Evolutionary conservation across 2,888 invertebrate genomes (phyloP).

Genomic region (Ischnus inquisitorius): DNA sequence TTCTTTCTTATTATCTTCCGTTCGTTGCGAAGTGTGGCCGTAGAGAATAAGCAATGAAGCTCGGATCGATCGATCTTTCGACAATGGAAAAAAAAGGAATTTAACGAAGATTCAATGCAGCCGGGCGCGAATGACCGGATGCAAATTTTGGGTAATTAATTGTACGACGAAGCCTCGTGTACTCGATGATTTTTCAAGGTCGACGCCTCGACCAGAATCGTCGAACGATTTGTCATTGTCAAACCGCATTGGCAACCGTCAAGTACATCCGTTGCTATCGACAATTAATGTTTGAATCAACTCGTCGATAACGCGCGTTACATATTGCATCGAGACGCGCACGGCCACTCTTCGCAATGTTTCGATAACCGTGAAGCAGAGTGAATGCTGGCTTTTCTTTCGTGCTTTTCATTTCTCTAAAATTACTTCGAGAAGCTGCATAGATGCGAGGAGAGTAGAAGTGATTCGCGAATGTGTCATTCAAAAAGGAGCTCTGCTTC

Average conservation of each 20-base stretch:
- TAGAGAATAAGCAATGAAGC: neutral
- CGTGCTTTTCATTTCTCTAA: neutral
- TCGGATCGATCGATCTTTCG: constrained; percentile 10
- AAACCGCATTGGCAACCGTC: constrained; percentile 28
- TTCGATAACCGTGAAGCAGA: constrained; percentile 2
- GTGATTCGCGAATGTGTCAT: constrained; percentile 12
- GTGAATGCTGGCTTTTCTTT: neutral
- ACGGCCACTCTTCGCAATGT: constrained; percentile 52
- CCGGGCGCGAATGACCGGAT: constrained; percentile 5
- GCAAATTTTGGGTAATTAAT: constrained; percentile 49
- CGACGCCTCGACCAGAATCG: constrained; percentile 28
- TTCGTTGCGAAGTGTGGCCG: constrained; percentile 32
- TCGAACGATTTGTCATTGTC: constrained; percentile 57
- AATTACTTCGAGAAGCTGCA: constrained; percentile 15
- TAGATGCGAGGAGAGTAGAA: neutral
- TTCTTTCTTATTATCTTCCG: constrained; percentile 17
- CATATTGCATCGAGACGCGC: neutral
- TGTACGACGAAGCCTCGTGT: constrained; percentile 17
- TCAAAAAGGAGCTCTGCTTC: constrained; percentile 17
- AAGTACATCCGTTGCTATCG: constrained; percentile 34
- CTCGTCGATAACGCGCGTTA: constrained; percentile 1
- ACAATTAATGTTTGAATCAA: constrained; percentile 31
- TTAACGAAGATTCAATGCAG: constrained; percentile 19
- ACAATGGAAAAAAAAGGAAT: constrained; percentile 1
- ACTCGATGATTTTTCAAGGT: constrained; percentile 55